Percentiles rank a stretch among this genome's conserved stretches.
Evolutionary conservation across 2,113 vertebrate genomes (phyloP).

Genomic region (Steatornis caripensis): DNA sequence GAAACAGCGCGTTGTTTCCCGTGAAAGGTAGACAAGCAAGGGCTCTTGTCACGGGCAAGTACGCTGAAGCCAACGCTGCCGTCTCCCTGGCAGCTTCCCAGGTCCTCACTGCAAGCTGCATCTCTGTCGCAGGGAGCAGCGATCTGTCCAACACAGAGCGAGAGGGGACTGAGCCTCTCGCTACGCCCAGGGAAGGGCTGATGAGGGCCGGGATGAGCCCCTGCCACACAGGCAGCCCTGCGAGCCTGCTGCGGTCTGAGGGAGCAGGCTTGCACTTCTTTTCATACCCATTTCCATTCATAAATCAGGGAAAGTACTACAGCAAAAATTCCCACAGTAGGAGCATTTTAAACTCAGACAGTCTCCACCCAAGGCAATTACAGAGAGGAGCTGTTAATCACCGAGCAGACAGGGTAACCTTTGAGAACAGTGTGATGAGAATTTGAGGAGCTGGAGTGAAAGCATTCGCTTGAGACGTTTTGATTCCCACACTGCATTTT

Average conservation of each 20-base stretch:
- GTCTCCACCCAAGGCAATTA: not conserved
- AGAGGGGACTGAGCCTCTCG: not conserved
- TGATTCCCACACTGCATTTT: not conserved
- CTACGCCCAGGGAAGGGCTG: not conserved
- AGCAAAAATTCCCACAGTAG: fast-evolving
- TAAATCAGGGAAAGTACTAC: not conserved
- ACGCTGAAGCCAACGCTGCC: fast-evolving
- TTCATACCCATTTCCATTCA: not conserved
- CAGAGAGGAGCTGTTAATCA: not conserved
- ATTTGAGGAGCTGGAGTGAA: not conserved
- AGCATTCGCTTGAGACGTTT: not conserved
- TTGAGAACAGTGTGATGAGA: not conserved
- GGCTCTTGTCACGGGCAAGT: not conserved
- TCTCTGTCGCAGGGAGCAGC: not conserved
- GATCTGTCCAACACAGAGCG: fast-evolving
- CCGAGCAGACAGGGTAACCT: not conserved
- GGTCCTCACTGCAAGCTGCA: fast-evolving
- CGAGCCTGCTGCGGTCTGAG: not conserved
- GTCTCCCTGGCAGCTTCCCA: not conserved
- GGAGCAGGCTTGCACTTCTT: not conserved
- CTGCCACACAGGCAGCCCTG: not conserved
- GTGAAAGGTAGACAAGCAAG: not conserved
- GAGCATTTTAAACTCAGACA: not conserved
- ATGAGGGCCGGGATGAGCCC: fast-evolving
- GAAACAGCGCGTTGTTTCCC: not conserved